Evolutionary conservation across 2,113 vertebrate genomes (phyloP).

Genomic region (Fulmarus glacialis): DNA sequence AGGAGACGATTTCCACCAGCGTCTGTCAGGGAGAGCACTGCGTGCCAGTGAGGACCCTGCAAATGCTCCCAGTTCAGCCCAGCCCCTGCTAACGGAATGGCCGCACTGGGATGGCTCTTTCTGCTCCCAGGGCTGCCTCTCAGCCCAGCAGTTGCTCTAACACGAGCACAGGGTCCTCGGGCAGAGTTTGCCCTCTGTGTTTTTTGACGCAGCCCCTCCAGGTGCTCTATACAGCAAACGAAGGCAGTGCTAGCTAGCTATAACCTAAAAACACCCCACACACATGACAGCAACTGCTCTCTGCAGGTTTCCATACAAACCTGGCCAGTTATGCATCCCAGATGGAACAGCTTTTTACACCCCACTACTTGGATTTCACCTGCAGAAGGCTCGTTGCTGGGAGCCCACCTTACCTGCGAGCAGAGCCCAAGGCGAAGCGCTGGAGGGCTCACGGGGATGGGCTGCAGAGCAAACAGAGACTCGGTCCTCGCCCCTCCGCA

Average conservation of each 20-base stretch:
- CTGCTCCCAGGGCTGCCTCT: background rate
- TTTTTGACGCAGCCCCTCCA: background rate
- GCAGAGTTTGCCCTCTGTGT: background rate
- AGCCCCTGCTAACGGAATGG: fast-evolving
- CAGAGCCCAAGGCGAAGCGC: background rate
- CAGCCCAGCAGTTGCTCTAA: fast-evolving
- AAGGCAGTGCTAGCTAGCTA: background rate
- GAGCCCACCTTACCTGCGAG: background rate
- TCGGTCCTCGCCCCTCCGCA: fast-evolving
- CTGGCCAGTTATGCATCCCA: fast-evolving
- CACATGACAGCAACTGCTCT: fast-evolving
- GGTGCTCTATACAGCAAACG: background rate
- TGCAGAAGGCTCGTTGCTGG: fast-evolving
- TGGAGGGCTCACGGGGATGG: fast-evolving
- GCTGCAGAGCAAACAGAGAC: fast-evolving
- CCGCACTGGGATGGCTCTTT: fast-evolving
- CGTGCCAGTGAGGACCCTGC: fast-evolving
- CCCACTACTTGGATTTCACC: background rate
- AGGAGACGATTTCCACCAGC: fast-evolving
- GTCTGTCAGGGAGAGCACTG: background rate
- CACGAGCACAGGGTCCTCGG: fast-evolving
- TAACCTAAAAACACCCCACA: fast-evolving
- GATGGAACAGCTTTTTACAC: fast-evolving
- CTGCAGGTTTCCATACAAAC: no score
- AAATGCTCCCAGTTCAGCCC: background rate